phyloP scores from a whole-genome alignment of 92 coral and sea anemone genomes.

The Blastomussa wellsi region DNA sequence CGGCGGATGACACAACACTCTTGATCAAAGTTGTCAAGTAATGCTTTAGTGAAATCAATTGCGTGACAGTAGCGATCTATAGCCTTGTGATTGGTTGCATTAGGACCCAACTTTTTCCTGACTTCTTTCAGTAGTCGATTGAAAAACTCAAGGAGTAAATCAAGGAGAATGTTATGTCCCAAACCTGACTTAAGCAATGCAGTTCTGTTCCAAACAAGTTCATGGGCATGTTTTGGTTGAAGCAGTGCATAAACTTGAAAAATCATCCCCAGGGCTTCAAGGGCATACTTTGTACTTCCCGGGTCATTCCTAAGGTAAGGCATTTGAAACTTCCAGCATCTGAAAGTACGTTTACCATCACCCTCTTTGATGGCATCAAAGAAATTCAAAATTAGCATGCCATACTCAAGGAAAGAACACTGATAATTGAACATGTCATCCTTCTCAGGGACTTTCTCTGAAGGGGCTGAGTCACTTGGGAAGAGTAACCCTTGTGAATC shows the following conservation, averaged over 20 bases:
- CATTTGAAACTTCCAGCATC: constrained; percentile 75
- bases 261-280: constrained; percentile 63
- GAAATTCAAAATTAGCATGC: constrained; percentile 62
- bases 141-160: constrained; percentile 57
- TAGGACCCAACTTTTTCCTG: constrained; percentile 61
- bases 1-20: constrained; percentile 48
- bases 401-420: constrained; percentile 66
- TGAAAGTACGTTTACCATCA: constrained; percentile 61
- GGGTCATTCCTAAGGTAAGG: constrained; percentile 61
- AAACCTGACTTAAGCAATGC: constrained; percentile 51
- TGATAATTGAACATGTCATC: constrained; percentile 72
- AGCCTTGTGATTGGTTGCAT: constrained; percentile 65
- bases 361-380: constrained; percentile 68
- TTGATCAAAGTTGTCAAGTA: constrained; percentile 61
- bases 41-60: constrained; percentile 61
- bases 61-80: constrained; percentile 75
- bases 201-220: constrained; percentile 71
- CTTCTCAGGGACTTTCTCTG: constrained; percentile 30
- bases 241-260: constrained; percentile 74
- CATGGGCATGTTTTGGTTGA: constrained; percentile 66
- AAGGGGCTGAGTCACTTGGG: constrained; percentile 12
- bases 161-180: constrained; percentile 65
- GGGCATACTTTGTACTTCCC: constrained; percentile 67
- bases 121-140: constrained; percentile 67
- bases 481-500: constrained; percentile 33